phyloP scores from a whole-genome alignment of 1,140 invertebrate genomes.

The Conus ventricosus region DNA sequence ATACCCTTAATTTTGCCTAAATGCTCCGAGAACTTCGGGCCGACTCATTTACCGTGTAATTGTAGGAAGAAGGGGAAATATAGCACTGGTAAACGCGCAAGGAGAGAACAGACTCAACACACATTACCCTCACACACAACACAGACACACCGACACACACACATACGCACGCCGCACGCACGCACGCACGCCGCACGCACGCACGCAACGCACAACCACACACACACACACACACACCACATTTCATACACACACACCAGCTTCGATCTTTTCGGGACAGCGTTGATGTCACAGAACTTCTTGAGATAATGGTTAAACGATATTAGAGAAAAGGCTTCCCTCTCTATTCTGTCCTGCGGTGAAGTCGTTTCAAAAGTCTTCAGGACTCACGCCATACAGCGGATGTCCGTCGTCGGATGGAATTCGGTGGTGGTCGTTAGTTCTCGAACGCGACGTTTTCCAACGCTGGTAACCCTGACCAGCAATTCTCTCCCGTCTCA shows the following conservation, averaged over 20 bases:
- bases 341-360: background rate
- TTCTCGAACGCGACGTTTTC: background rate
- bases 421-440: no score
- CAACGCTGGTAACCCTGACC: no score
- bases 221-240: constrained; percentile 8
- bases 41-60: no score
- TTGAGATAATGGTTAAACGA: no score
- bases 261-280: background rate
- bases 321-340: background rate
- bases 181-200: constrained; percentile 2
- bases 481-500: no score
- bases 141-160: background rate
- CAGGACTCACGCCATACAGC: no score
- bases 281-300: no score
- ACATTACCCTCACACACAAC: background rate
- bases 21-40: no score
- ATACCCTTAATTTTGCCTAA: no score
- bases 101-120: background rate
- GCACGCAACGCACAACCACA: background rate
- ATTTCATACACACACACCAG: background rate
- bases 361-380: background rate
- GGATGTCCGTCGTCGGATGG: no score
- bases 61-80: background rate
- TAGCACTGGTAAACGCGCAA: background rate
- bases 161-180: background rate